Conservation (phyloP, 2,797 vertebrate genomes). For the Lutjanus argentimaculatus region DNA sequence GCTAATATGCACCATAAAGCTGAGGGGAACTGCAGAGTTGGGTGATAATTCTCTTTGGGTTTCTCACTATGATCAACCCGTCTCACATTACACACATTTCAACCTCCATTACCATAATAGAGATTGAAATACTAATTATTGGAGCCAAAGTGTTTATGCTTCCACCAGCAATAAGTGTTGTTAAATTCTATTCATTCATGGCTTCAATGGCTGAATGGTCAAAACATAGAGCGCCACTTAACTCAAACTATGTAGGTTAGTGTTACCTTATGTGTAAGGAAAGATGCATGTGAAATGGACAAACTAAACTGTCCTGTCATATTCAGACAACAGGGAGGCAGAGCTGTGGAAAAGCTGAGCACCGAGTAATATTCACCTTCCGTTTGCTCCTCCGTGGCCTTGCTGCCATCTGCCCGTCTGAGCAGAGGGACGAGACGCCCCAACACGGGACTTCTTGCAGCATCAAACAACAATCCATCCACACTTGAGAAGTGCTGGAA, state of each 20-base stretch:
- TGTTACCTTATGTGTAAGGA: background rate
- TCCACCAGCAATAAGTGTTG: background rate
- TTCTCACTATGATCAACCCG: background rate
- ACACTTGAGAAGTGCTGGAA: constrained; percentile 21
- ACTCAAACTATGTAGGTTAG: background rate
- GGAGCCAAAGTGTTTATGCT: background rate
- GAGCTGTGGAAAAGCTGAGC: background rate
- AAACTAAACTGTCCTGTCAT: background rate
- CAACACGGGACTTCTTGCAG: background rate
- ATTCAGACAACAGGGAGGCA: background rate
- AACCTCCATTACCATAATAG: background rate
- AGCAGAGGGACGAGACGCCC: constrained; percentile 50
- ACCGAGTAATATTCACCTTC: constrained; percentile 59
- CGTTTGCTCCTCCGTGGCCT: constrained; percentile 34
- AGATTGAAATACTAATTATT: no score
- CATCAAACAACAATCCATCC: constrained; percentile 47
- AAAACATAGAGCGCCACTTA: background rate
- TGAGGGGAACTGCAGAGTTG: background rate
- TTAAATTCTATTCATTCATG: background rate
- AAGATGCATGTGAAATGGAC: background rate
- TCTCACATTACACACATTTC: background rate
- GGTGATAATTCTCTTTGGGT: background rate
- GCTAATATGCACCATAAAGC: background rate
- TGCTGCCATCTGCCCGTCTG: constrained; percentile 33
- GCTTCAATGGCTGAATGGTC: background rate